Base-by-base conservation (phyloP, 2,797 vertebrate species). In the Anas georgica region DNA sequence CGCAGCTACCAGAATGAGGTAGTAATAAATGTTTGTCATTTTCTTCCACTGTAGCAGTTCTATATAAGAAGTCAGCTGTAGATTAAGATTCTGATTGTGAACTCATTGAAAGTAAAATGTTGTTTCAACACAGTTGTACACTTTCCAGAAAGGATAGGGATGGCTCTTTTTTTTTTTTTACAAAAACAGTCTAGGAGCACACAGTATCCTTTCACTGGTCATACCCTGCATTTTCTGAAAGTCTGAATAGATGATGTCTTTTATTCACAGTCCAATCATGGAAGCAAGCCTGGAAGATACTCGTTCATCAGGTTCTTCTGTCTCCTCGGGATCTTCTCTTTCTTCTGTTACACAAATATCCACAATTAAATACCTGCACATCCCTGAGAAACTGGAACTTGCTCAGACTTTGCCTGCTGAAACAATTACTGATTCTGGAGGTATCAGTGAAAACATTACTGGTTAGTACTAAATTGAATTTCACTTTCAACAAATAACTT, bases 211-310 rank as follows among this genome's bases (percentile, higher is more conserved):
- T 25, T 50, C 10, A 17, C 23, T 0, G 1, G 35, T 39, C 10
- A 35, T 29, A 12, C 3, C 2, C 41, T 58, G 10, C 37, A 29
- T 54, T 29, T 83, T 76, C 59, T 86, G 18, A 5, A 46, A 64
- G 23, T 62, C 68, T 96, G 52, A 94, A 9, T 26, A 43, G 21
- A 12, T 60, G 70, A 68, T 88, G 48, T 18, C 43, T 91, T 91
- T 93, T 69, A 41, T 94, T 93, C 94, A 56, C 93, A 99, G 98
- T 95, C 98, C 98, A 1, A 99, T 99, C 85, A 97, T 98, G 94
- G 98, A 99, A 98, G 97, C 97, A 81, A 99, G 98, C 63, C 86
- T 97, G 56, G 98, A 99, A 96, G 97, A 98, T 58, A 98, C 98
- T 50, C 97, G 81, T 18, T 97, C 91, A 0, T 98, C 98, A 14